These are phyloP conservation scores for Choreutis nemorana DNA, from an alignment of 2,888 invertebrate genomes.

Conservation along the genomic window DNA sequence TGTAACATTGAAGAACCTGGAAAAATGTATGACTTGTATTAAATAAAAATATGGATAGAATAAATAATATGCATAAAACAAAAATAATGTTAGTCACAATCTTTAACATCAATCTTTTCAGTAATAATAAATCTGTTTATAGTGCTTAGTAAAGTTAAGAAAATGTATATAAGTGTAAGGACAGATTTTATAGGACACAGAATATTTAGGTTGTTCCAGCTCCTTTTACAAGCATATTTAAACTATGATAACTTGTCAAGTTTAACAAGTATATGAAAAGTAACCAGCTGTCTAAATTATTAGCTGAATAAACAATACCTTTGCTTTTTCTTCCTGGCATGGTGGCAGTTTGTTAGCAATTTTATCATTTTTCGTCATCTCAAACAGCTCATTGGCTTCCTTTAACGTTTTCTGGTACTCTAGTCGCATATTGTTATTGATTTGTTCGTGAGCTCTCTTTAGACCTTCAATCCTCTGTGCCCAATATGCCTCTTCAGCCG, in stretches of 20 bases:
- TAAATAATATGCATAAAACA: conserved; percentile 2
- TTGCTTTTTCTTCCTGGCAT: conserved; percentile 54
- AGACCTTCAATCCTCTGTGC: conserved; percentile 45
- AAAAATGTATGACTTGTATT: too few relatives aligned
- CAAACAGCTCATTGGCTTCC: conserved; percentile 49
- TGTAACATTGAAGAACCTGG: conserved; percentile 57
- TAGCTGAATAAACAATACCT: too few relatives aligned
- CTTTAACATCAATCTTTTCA: too few relatives aligned
- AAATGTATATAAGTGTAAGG: too few relatives aligned
- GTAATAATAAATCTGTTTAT: too few relatives aligned
- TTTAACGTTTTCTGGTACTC: conserved; percentile 54
- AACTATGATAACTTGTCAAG: too few relatives aligned
- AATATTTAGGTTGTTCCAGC: not conserved
- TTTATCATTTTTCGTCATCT: conserved; percentile 36
- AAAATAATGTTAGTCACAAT: not conserved
- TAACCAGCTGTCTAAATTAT: not conserved
- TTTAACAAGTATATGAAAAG: too few relatives aligned
- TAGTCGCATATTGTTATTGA: conserved; percentile 42
- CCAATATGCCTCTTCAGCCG: conserved; percentile 56
- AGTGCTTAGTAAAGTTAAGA: too few relatives aligned
- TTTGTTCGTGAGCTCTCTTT: conserved; percentile 48
- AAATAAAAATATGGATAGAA: conserved; percentile 3
- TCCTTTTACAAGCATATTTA: too few relatives aligned
- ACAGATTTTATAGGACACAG: too few relatives aligned
- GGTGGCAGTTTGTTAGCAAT: conserved; percentile 40